Conservation (phyloP, 2,113 vertebrate species). For the Entomyzon cyanotis region DNA sequence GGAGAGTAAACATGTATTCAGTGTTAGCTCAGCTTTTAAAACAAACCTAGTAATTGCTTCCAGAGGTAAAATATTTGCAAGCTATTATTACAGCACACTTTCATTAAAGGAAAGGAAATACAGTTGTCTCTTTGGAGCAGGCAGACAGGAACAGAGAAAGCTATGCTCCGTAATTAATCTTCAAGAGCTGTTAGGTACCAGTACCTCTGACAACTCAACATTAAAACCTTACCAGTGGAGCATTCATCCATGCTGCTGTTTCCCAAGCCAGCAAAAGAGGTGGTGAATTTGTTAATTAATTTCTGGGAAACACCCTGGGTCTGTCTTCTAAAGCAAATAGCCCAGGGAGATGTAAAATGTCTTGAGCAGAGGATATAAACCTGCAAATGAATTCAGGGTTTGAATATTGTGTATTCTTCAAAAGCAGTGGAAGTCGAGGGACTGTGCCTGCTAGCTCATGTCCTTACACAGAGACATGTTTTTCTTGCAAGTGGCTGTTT, state of each 20-base stretch:
- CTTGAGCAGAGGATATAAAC: background rate
- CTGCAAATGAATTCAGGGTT: background rate
- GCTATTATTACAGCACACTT: slow-evolving; percentile 10
- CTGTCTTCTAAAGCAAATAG: background rate
- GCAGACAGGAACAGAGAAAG: background rate
- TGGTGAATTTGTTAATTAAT: background rate
- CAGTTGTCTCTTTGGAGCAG: background rate
- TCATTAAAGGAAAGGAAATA: slow-evolving; percentile 13
- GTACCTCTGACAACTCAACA: background rate
- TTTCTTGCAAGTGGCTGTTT: background rate
- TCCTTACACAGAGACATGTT: rapidly evolving
- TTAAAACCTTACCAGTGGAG: background rate
- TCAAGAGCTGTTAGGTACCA: background rate
- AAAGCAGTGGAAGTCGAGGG: background rate
- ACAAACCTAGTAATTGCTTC: slow-evolving; percentile 38
- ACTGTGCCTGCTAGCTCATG: background rate
- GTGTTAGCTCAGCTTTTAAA: slow-evolving; percentile 49
- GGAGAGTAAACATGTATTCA: slow-evolving; percentile 5
- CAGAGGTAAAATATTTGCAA: slow-evolving; percentile 49
- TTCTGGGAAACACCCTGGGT: background rate
- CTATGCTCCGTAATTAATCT: background rate
- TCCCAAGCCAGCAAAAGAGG: background rate
- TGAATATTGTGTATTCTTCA: background rate
- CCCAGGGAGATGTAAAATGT: background rate
- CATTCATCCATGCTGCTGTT: background rate